Conservation (phyloP, 2,888 invertebrate genomes). For the Allacma fusca region DNA sequence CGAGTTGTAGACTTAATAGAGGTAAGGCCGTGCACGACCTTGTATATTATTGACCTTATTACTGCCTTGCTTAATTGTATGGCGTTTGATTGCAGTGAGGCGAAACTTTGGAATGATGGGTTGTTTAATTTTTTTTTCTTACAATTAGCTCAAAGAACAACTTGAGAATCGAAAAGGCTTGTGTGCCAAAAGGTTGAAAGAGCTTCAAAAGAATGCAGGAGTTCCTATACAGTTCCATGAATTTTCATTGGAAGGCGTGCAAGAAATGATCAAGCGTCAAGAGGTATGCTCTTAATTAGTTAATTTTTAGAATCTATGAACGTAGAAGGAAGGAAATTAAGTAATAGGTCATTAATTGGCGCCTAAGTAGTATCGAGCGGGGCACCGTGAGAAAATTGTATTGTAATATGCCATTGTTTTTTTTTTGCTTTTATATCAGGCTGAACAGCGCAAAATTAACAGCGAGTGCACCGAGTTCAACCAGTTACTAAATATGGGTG, state of each 20-base stretch:
- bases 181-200: slow-evolving; percentile 76
- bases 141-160: slow-evolving; percentile 71
- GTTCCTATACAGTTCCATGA: slow-evolving; percentile 75
- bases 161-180: slow-evolving; percentile 77
- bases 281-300: slow-evolving; percentile 66
- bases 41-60: no score
- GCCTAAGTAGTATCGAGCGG: no score
- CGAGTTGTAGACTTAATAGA: slow-evolving; percentile 72
- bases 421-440: slow-evolving; percentile 60
- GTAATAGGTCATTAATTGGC: no score
- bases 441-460: slow-evolving; percentile 78
- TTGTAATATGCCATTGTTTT: no score
- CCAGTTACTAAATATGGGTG: slow-evolving; percentile 80
- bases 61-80: no score
- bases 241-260: slow-evolving; percentile 72
- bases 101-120: no score
- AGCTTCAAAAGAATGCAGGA: slow-evolving; percentile 75
- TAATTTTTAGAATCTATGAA: no score
- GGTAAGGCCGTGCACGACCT: slow-evolving; percentile 42
- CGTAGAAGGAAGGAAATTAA: no score
- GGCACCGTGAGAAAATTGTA: no score
- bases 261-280: slow-evolving; percentile 75
- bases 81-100: no score
- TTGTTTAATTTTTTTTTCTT: no score
- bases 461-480: slow-evolving; percentile 79